Evolutionary conservation across 2,113 vertebrate genomes (phyloP), one percentile per base, ranked within the genome.

Genomic region (Theristicus caerulescens): DNA sequence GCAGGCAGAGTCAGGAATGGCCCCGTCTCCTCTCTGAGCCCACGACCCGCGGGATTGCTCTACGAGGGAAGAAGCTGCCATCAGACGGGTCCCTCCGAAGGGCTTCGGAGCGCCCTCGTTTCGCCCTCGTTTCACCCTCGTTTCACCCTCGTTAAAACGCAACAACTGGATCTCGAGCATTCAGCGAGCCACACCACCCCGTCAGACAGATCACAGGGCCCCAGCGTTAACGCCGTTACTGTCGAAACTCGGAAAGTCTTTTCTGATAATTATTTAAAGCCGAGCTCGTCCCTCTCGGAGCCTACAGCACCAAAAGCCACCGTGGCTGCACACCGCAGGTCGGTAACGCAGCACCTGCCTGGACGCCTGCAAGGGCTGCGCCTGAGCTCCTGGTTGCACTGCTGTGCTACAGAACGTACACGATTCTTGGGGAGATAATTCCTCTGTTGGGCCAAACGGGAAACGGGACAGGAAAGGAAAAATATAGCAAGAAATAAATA

Each of bases 31-130:
- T 7, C 10, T 1, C 44, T 1, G 2, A 67, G 31, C 58, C 52
- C 42, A 31, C 2, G 1, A 19, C 0, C 8, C 1, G 0, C 1
- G 3, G 38, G 25, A 65, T 1, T 13, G 36, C 2, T 3, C 13
- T 29, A 4, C 25, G 31, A 25, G 51, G 42, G 51, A 29, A 25
- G 46, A 13, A 44, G 36, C 49, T n/a, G 34, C 61, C 25, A 1
- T 32, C 67, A 26, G 52, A 10, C 0, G 0, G 21, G 36, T 32
- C 32, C 90, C 77, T 29, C 34, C 2, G 16, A 40, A 32, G 29
- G 46, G 40, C 34, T 52, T 16, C 61, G 22, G n/a, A 17, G n/a
- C 10, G 0, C 27, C 21, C n/a, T 11, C 8, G 14, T 52, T 16
- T 6, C 47, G 1, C 7, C 71, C 66, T 59, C n/a, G 2, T 55